A percentile compares a stretch with the other conserved stretches of the same genome.
phyloP scores from a whole-genome alignment of 2,113 vertebrate genomes.

The Cynocephalus volans region DNA sequence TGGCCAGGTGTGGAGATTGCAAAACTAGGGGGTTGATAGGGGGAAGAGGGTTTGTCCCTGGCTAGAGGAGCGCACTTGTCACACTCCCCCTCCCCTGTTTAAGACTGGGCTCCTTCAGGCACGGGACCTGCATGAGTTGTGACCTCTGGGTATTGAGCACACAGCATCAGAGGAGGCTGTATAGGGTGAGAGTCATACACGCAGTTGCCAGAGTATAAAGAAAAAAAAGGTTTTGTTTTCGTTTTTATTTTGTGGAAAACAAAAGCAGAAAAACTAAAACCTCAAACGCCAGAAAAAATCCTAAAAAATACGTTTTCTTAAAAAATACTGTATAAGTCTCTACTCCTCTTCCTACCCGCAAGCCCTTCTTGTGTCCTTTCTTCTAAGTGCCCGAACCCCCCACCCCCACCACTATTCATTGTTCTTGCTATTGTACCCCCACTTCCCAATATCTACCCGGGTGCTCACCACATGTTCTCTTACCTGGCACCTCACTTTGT shows the following conservation, averaged over 20 bases:
- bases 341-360: conserved; percentile 75
- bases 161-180: background rate
- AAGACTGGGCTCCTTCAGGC: background rate
- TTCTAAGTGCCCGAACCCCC: conserved; percentile 78
- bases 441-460: conserved; percentile 65
- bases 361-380: conserved; percentile 66
- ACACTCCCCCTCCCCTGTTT: background rate
- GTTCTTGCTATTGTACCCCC: conserved; percentile 58
- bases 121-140: background rate
- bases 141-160: background rate
- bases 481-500: conserved; percentile 56
- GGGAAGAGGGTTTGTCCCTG: background rate
- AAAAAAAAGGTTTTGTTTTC: conserved; percentile 36
- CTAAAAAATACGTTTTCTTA: conserved; percentile 86
- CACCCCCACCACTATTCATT: conserved; percentile 60
- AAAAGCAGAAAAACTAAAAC: conserved; percentile 83
- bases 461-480: conserved; percentile 53
- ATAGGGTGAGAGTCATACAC: conserved; percentile 59
- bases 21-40: background rate
- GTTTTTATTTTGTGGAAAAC: conserved; percentile 85
- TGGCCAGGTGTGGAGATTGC: background rate
- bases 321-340: conserved; percentile 86
- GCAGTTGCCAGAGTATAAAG: conserved; percentile 69
- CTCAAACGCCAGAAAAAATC: conserved; percentile 84
- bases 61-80: background rate